These are phyloP conservation scores for Dasysyrphus tricinctus DNA, from an alignment of 2,888 invertebrate genomes.

Conservation along the genomic window DNA sequence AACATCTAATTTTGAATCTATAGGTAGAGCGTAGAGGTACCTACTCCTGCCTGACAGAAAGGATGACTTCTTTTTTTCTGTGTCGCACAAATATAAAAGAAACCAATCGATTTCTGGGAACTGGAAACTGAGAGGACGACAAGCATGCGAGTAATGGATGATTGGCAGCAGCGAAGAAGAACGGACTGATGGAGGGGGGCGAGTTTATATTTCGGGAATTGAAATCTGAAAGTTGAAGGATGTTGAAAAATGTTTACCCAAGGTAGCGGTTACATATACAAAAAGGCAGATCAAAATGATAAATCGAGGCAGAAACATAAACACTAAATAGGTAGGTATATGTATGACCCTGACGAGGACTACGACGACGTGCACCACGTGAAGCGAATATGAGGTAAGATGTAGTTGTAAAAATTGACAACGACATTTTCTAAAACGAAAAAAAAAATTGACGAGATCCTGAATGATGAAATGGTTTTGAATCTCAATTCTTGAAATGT, in stretches of 20 bases:
- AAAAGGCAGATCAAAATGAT: conserved; percentile 18
- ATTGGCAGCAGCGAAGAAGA: conserved; percentile 31
- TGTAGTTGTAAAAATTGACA: conserved; percentile 26
- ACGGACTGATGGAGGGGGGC: neutral
- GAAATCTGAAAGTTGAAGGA: conserved; percentile 56
- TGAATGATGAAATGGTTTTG: conserved; percentile 16
- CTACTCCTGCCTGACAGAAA: conserved; percentile 15
- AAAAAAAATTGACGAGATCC: neutral
- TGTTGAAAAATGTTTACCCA: conserved; percentile 21
- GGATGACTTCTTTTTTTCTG: conserved; percentile 34
- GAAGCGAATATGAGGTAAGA: conserved; percentile 38
- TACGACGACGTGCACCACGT: conserved; percentile 1
- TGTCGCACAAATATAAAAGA: conserved; percentile 12
- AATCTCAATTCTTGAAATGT: neutral
- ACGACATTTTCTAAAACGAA: neutral
- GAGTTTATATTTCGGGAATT: conserved; percentile 30
- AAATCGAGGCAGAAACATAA: conserved; percentile 15
- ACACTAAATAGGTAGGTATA: neutral
- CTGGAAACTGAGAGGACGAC: neutral
- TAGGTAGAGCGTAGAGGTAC: neutral
- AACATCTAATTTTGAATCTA: conserved; percentile 55
- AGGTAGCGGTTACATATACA: neutral
- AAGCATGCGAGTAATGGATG: conserved; percentile 40
- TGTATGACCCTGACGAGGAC: neutral
- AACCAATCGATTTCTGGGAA: conserved; percentile 46